Base-by-base conservation (phyloP, 35 echinoderm and acorn worm species). In the Apostichopus californicus region DNA sequence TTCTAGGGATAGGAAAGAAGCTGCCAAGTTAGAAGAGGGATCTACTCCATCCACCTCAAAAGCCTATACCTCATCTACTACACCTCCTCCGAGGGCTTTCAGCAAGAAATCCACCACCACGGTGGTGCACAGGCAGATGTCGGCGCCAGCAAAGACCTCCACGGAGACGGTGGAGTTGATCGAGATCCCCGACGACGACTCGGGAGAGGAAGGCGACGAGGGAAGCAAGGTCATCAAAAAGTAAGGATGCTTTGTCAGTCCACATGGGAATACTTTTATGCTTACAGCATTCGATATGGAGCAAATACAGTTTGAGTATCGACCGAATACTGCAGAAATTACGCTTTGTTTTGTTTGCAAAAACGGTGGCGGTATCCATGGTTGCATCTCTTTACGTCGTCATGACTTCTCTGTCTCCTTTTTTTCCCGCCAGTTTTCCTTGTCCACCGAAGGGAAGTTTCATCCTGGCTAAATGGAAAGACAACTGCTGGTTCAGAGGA, bases 381-480 rank as follows among this genome's bases (percentile, higher is more conserved):
- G 34, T 46, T 46, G 34, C 34, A 46, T 46, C 2, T 46, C 34
- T 46, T 46, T 3, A 46, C 34, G 34, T 46, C 34, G 2, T 46
- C 34, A 46, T 57, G 10, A 15, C 12, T 1, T 15, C 58, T 87
- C 55, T 13, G 53, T 18, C 17, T 87, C 17, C 53, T n/a, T 57
- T 57, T 57, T 87, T 46, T 46, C 34, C 54, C 56, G 8, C 10
- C 64, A 90, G 88, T 56, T 24, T 90, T 90, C 88, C 73, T 55
- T 61, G 73, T 17, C 88, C 88, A 4, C 24, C n/a, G 13, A 90
- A 78, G 53, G 88, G 88, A 22, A 61, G 57, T 26, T 14, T 13
- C 10, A 73, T 90, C 54, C 88, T 90, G 15, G 88, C 88, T 28
- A 90, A 78, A n/a, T 90, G 88, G 88, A 90, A 90, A 56, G 88